These are phyloP conservation scores for Pocillopora meandrina DNA, from an alignment of 92 coral and sea anemone species.

Conservation along the genomic window DNA sequence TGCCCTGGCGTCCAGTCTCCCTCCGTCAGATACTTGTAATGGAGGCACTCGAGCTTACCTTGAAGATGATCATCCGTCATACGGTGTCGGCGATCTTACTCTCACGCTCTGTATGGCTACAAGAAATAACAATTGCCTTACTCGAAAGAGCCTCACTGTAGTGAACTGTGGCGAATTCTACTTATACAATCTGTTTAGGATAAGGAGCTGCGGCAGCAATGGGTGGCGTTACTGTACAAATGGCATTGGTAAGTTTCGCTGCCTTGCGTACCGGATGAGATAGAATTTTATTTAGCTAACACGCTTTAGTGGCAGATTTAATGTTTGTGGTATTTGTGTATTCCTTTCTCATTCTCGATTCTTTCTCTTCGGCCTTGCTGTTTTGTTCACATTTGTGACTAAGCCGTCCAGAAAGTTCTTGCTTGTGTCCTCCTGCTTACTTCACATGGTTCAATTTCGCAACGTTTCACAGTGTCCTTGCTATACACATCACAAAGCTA, in stretches of 20 bases:
- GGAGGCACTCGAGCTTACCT: not conserved
- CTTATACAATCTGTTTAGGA: not conserved
- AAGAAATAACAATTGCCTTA: not conserved
- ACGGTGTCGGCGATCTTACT: not conserved
- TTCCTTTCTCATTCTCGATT: too few species aligned
- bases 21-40: not conserved
- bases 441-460: too few species aligned
- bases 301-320: too few species aligned
- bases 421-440: too few species aligned
- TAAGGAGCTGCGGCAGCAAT: not conserved
- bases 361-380: too few species aligned
- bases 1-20: not conserved
- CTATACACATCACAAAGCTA: too few species aligned
- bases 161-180: constrained; percentile 11
- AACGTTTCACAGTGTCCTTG: too few species aligned
- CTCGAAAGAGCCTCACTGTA: not conserved
- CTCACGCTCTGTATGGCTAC: not conserved
- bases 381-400: too few species aligned
- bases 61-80: not conserved
- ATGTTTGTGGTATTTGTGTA: too few species aligned
- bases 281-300: too few species aligned
- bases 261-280: too few species aligned
- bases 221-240: constrained; percentile 17
- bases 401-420: too few species aligned
- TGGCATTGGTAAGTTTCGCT: not conserved